Conservation (phyloP, 2,113 vertebrate species). For the Pogona vitticeps region DNA sequence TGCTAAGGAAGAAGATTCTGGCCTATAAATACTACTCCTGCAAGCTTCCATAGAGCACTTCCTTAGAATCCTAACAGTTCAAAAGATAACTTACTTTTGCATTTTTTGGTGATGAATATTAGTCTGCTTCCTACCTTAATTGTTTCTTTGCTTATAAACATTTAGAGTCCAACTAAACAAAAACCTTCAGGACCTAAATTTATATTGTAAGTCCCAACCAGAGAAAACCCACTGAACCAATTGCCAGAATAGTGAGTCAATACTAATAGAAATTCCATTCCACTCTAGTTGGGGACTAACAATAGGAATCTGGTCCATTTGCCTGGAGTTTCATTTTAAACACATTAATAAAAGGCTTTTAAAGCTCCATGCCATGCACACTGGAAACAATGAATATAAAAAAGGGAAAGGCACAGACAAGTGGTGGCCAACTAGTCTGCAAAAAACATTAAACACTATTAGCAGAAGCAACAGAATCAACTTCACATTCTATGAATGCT, state of each 20-base stretch:
- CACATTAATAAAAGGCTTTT: neutral
- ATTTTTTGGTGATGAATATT: neutral
- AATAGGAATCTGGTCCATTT: too few relatives aligned
- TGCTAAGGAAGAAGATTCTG: fast-evolving
- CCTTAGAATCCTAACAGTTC: neutral
- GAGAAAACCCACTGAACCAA: too few relatives aligned
- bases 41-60: fast-evolving
- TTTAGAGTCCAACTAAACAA: neutral
- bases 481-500: neutral
- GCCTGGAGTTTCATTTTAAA: neutral
- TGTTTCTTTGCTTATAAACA: neutral
- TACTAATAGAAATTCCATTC: too few relatives aligned
- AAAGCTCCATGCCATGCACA: neutral
- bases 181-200: neutral
- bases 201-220: neutral
- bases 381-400: neutral
- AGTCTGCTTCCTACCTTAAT: neutral
- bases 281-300: too few relatives aligned
- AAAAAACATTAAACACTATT: neutral
- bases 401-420: neutral
- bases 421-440: neutral
- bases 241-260: too few relatives aligned
- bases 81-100: slow-evolving; percentile 10
- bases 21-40: neutral
- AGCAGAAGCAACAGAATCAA: neutral